Percentiles rank a stretch among this genome's conserved stretches.
Evolutionary conservation across 2,888 invertebrate species (phyloP).

Genomic region (Stenichneumon culpator): DNA sequence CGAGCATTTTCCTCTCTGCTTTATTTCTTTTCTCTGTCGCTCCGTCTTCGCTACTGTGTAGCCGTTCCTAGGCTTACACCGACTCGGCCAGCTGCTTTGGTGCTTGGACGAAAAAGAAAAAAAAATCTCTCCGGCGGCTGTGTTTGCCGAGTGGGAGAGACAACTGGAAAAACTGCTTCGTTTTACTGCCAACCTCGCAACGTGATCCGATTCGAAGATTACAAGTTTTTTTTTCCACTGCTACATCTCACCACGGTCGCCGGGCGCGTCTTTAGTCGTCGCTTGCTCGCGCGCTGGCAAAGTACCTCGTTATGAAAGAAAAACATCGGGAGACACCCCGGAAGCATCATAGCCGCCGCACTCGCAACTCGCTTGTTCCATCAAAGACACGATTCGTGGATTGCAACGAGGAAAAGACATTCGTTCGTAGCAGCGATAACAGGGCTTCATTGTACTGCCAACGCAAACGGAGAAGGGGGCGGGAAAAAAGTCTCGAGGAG

Average conservation of each 20-base stretch:
- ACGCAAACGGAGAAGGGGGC: not conserved
- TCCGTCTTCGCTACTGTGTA: not conserved
- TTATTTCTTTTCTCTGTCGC: not conserved
- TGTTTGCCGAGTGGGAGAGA: constrained; percentile 44
- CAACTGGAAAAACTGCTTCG: constrained; percentile 54
- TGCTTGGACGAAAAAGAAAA: not conserved
- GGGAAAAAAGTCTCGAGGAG: constrained; percentile 51
- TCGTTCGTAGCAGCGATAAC: constrained; percentile 53
- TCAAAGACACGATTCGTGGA: constrained; percentile 46
- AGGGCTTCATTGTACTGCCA: constrained; percentile 60
- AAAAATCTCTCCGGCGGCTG: constrained; percentile 31
- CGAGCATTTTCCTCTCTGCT: not conserved
- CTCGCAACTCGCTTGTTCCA: constrained; percentile 24
- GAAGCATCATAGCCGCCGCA: constrained; percentile 24
- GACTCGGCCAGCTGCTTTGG: not conserved
- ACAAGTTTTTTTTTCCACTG: constrained; percentile 28
- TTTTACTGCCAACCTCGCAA: constrained; percentile 66
- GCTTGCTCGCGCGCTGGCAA: constrained; percentile 34
- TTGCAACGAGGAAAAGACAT: constrained; percentile 53
- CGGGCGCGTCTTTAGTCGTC: not conserved
- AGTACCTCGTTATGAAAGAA: constrained; percentile 71
- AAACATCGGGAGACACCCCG: constrained; percentile 2
- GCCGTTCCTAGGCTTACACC: not conserved
- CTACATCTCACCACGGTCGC: constrained; percentile 6
- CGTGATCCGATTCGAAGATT: constrained; percentile 73